Evolutionary conservation across 2,888 invertebrate genomes (phyloP).

Genomic region (Plagodis dolabraria): DNA sequence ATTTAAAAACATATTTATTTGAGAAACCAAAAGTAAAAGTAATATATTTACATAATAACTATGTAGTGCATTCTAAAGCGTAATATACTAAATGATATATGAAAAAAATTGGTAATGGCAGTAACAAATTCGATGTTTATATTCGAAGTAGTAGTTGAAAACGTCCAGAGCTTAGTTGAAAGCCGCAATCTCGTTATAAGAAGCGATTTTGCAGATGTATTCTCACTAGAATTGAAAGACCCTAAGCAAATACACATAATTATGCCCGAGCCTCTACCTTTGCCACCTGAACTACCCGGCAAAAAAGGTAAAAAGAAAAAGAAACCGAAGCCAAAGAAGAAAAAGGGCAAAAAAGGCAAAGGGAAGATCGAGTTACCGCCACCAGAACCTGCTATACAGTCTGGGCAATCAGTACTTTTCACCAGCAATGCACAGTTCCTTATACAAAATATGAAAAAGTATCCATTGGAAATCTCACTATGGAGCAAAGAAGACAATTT

Average conservation of each 20-base stretch:
- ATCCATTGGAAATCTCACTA: slow-evolving; percentile 65
- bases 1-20: not conserved
- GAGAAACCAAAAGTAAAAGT: not conserved
- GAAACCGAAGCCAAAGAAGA: slow-evolving; percentile 58
- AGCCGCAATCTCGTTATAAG: slow-evolving; percentile 65
- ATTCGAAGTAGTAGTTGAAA: slow-evolving; percentile 75
- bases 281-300: slow-evolving; percentile 68
- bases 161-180: slow-evolving; percentile 62
- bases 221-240: slow-evolving; percentile 75
- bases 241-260: slow-evolving; percentile 76
- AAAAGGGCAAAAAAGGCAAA: slow-evolving; percentile 61
- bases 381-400: slow-evolving; percentile 72
- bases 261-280: slow-evolving; percentile 73
- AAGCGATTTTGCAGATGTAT: slow-evolving; percentile 75
- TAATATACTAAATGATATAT: slow-evolving; percentile 16
- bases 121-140: slow-evolving; percentile 72
- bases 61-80: slow-evolving; percentile 4
- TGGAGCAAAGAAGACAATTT: slow-evolving; percentile 76
- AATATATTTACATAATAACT: not conserved
- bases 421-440: slow-evolving; percentile 70
- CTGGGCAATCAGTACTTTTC: slow-evolving; percentile 75
- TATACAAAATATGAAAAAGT: slow-evolving; percentile 69
- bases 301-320: slow-evolving; percentile 63
- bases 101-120: slow-evolving; percentile 58
- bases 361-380: slow-evolving; percentile 58